Conservation (phyloP, 2,888 invertebrate species). For the Drosophila lutescens region DNA sequence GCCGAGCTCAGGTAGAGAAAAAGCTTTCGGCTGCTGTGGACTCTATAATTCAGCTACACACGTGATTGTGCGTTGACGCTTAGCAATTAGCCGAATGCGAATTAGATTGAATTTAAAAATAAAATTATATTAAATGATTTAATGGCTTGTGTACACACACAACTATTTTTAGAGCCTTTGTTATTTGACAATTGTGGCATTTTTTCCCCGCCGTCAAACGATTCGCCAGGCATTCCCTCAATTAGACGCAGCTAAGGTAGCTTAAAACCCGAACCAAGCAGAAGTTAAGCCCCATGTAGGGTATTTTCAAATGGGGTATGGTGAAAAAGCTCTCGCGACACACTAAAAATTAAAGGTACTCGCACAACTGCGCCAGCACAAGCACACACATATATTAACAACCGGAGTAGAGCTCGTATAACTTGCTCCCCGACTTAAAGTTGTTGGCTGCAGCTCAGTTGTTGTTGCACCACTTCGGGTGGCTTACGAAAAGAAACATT, state of each 20-base stretch:
- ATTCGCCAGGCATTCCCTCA: constrained; percentile 20
- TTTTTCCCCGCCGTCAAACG: constrained; percentile 1
- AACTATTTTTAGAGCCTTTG: constrained; percentile 31
- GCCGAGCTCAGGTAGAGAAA: constrained; percentile 28
- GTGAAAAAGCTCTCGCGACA: constrained; percentile 50
- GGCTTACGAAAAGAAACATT: constrained; percentile 44
- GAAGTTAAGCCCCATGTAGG: constrained; percentile 9
- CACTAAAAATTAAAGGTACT: constrained; percentile 63
- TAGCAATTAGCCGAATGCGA: constrained; percentile 29
- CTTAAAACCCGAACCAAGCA: constrained; percentile 13
- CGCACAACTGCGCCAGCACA: constrained; percentile 39
- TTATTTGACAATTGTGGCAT: not conserved
- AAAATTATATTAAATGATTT: constrained; percentile 36
- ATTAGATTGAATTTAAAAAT: constrained; percentile 36
- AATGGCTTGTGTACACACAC: constrained; percentile 14
- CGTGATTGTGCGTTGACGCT: constrained; percentile 31
- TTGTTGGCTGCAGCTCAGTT: constrained; percentile 41
- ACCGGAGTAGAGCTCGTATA: constrained; percentile 67
- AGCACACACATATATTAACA: constrained; percentile 60
- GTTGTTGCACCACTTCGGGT: constrained; percentile 76
- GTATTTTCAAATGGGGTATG: constrained; percentile 10
- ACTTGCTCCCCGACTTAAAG: constrained; percentile 62
- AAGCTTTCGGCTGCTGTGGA: constrained; percentile 29
- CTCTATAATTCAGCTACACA: constrained; percentile 24
- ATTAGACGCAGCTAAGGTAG: constrained; percentile 19